These are phyloP conservation scores for Pyralis farinalis DNA, from an alignment of 2,888 invertebrate species.

Conservation along the genomic window DNA sequence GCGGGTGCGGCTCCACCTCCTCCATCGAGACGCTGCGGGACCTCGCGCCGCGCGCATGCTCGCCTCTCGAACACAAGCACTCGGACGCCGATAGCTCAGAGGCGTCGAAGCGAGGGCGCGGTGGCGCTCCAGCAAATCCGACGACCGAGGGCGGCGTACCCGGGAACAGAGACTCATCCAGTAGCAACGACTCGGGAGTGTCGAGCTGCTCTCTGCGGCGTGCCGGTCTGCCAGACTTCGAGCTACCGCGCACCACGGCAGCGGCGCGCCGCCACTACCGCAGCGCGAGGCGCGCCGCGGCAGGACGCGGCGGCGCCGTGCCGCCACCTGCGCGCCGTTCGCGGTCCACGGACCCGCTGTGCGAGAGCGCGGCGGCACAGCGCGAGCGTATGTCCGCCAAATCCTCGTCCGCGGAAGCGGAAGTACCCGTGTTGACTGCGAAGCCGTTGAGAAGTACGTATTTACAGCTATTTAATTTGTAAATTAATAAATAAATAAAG, in stretches of 20 bases:
- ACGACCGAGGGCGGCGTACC: slow-evolving; percentile 83
- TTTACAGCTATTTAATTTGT: background rate
- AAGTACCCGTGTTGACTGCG: slow-evolving; percentile 85
- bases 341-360: slow-evolving; percentile 84
- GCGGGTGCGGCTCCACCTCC: slow-evolving; percentile 61
- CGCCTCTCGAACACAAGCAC: slow-evolving; percentile 44
- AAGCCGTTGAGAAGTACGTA: slow-evolving; percentile 72
- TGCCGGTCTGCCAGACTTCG: slow-evolving; percentile 76
- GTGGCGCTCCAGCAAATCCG: slow-evolving; percentile 28
- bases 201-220: slow-evolving; percentile 84
- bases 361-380: slow-evolving; percentile 79
- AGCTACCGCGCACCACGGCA: slow-evolving; percentile 81
- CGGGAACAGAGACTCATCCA: slow-evolving; percentile 88
- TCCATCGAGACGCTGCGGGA: slow-evolving; percentile 74
- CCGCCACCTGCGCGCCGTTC: slow-evolving; percentile 85
- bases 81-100: slow-evolving; percentile 68
- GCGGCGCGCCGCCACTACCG: slow-evolving; percentile 78
- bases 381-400: slow-evolving; percentile 82
- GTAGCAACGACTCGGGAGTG: slow-evolving; percentile 91
- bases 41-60: slow-evolving; percentile 53
- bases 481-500: too few relatives aligned
- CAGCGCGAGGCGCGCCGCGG: slow-evolving; percentile 78
- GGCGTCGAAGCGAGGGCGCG: slow-evolving; percentile 37
- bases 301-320: slow-evolving; percentile 48
- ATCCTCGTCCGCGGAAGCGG: slow-evolving; percentile 88